These are phyloP conservation scores for Drosophila diplacantha DNA, from an alignment of 2,888 invertebrate genomes.

Conservation along the genomic window DNA sequence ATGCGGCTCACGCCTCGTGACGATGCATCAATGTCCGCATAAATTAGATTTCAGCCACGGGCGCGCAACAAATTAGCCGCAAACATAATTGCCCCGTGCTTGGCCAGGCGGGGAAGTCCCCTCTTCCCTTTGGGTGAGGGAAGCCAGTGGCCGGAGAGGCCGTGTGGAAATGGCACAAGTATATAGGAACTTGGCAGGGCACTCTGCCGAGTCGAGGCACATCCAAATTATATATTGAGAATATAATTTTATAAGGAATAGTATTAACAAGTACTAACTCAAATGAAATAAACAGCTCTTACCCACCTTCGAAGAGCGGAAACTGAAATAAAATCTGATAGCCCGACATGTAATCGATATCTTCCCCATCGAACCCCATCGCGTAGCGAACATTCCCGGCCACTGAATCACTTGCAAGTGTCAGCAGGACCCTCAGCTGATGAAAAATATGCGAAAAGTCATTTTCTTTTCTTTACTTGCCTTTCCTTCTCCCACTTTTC, in stretches of 20 bases:
- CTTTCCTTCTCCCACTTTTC: background rate
- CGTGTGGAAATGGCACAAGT: background rate
- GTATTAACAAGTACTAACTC: background rate
- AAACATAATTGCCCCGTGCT: conserved; percentile 39
- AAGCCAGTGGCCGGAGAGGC: background rate
- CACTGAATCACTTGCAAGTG: conserved; percentile 16
- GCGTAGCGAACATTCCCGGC: background rate
- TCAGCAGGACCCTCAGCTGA: conserved; percentile 19
- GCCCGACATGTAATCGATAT: conserved; percentile 1
- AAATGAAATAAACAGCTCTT: background rate
- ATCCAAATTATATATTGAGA: background rate
- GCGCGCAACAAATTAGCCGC: conserved; percentile 35
- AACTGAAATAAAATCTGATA: background rate
- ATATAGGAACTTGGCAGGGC: conserved; percentile 19
- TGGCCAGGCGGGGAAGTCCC: background rate
- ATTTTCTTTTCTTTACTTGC: conserved; percentile 16
- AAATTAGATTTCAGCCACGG: conserved; percentile 15
- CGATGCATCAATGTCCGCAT: conserved; percentile 35
- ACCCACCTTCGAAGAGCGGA: background rate
- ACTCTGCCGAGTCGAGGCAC: background rate
- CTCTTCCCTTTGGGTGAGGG: background rate
- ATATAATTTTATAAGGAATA: background rate
- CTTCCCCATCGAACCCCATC: background rate
- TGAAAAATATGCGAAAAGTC: conserved; percentile 23
- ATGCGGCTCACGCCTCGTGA: conserved; percentile 38